A percentile compares a stretch with the other conserved stretches of the same genome.
These are phyloP conservation scores for Macrotis lagotis DNA, from an alignment of 2,113 vertebrate species.

Conservation along the genomic window DNA sequence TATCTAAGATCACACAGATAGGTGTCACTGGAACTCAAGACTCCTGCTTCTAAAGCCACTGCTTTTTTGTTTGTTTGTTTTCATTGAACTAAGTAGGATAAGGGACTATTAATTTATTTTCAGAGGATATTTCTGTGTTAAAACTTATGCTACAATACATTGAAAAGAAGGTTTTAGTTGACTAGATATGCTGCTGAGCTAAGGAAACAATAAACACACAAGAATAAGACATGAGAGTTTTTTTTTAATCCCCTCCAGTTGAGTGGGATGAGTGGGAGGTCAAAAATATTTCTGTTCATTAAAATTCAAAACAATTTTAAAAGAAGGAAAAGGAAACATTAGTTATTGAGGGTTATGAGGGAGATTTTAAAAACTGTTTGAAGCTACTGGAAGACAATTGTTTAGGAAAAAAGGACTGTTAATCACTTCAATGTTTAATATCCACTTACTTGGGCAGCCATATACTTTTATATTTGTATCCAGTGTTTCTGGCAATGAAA, in stretches of 20 bases:
- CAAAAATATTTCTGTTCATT: not conserved
- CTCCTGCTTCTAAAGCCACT: not conserved
- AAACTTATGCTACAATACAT: not conserved
- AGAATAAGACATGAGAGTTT: not conserved
- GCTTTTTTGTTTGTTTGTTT: no score
- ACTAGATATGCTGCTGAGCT: not conserved
- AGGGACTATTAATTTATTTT: not conserved
- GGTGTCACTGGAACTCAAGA: not conserved
- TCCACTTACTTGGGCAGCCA: not conserved
- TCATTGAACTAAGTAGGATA: not conserved
- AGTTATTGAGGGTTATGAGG: accelerated
- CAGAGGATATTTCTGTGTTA: not conserved
- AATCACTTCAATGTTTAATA: not conserved
- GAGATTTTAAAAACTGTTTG: not conserved
- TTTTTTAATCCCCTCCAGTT: not conserved
- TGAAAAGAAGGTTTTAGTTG: not conserved
- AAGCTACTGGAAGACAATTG: not conserved
- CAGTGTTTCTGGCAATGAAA: not conserved
- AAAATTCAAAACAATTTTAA: not conserved
- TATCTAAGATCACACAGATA: not conserved
- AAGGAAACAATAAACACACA: not conserved
- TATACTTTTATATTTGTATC: not conserved
- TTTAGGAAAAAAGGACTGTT: constrained; percentile 21
- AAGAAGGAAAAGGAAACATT: not conserved
- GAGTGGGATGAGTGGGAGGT: not conserved